These are phyloP conservation scores for Dermatemys mawii DNA, from an alignment of 2,113 vertebrate genomes.

Conservation along the genomic window DNA sequence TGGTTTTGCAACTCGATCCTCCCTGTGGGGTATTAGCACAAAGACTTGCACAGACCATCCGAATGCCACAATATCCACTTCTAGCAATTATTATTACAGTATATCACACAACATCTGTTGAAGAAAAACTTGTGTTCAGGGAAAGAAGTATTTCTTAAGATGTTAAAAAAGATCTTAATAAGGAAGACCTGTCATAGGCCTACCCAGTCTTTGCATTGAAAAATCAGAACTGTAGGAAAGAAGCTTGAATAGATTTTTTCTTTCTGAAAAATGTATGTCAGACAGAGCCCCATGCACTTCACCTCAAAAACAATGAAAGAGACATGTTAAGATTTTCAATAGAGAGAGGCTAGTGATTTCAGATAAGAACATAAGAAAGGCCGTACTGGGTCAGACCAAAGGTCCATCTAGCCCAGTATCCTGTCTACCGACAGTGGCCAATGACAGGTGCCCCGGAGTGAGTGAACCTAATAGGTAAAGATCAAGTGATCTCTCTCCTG, in stretches of 20 bases:
- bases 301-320: not conserved
- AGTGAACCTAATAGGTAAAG: too few species aligned
- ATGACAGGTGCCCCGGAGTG: too few species aligned
- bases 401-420: too few species aligned
- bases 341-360: not conserved
- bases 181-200: not conserved
- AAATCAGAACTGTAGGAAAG: not conserved
- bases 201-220: not conserved
- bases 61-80: not conserved
- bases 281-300: not conserved
- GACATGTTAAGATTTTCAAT: not conserved
- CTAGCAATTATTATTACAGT: not conserved
- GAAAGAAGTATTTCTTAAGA: not conserved
- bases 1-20: accelerated
- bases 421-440: too few species aligned
- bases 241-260: not conserved
- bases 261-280: not conserved
- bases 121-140: not conserved
- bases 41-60: not conserved
- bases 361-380: too few species aligned
- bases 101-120: not conserved
- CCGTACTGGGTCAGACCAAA: too few species aligned
- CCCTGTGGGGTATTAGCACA: not conserved
- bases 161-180: not conserved
- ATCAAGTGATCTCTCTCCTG: too few species aligned